Conservation (phyloP, 2,888 invertebrate genomes). For the Drosophila eohydei region DNA sequence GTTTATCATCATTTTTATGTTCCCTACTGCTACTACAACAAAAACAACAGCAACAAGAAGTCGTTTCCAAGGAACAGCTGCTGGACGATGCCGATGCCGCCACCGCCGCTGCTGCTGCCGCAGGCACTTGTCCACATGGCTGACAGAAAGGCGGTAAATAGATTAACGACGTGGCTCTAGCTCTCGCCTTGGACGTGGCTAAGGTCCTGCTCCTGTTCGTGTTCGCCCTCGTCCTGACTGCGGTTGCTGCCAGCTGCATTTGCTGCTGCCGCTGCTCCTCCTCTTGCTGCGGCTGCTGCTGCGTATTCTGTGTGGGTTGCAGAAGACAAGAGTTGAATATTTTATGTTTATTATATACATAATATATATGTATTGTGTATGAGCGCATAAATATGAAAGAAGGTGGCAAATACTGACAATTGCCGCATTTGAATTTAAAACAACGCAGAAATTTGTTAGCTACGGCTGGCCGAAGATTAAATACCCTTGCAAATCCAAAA, state of each 20-base stretch:
- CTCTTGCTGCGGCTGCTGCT: slow-evolving; percentile 19
- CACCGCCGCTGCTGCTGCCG: slow-evolving; percentile 43
- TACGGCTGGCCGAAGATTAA: not conserved
- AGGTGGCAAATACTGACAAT: slow-evolving; percentile 49
- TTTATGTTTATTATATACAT: slow-evolving; percentile 70
- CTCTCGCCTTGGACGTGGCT: slow-evolving; percentile 69
- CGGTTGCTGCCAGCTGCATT: slow-evolving; percentile 46
- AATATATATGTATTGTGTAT: slow-evolving; percentile 11
- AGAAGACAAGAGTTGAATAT: slow-evolving; percentile 74
- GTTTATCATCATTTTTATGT: slow-evolving; percentile 76
- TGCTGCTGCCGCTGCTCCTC: slow-evolving; percentile 11
- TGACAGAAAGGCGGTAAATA: slow-evolving; percentile 82
- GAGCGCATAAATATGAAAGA: slow-evolving; percentile 51
- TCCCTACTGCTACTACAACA: slow-evolving; percentile 46
- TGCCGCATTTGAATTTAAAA: slow-evolving; percentile 71
- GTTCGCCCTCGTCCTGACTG: slow-evolving; percentile 36
- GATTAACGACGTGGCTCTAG: slow-evolving; percentile 79
- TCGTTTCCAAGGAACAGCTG: slow-evolving; percentile 7
- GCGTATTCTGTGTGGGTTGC: slow-evolving; percentile 58
- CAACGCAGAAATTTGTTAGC: not conserved
- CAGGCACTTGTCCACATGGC: slow-evolving; percentile 81
- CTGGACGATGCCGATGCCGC: slow-evolving; percentile 2
- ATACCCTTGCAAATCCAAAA: not conserved
- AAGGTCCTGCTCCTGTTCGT: slow-evolving; percentile 40
- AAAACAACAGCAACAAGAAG: slow-evolving; percentile 11